These are phyloP conservation scores for Teleogryllus occipitalis DNA, from an alignment of 1,140 invertebrate genomes.

Conservation along the genomic window DNA sequence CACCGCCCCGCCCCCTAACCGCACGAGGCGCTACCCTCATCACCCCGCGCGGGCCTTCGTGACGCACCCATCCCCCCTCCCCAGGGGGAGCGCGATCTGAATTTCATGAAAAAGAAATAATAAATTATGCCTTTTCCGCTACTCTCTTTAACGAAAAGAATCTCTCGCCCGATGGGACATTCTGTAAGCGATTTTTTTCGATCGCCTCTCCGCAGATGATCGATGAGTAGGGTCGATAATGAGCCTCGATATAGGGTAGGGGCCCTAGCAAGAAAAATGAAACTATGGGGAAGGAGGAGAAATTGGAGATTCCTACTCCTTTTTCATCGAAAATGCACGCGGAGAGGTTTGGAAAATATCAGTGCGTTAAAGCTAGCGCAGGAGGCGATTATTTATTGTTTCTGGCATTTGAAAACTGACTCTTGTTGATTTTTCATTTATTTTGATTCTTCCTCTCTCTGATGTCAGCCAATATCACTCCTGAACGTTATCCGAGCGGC, in stretches of 20 bases:
- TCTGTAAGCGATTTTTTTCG: background rate
- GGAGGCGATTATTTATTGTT: background rate
- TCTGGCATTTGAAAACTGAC: background rate
- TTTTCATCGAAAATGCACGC: background rate
- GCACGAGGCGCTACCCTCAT: too few relatives aligned
- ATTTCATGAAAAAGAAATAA: conserved; percentile 6
- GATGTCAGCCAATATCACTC: too few relatives aligned
- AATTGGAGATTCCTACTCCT: background rate
- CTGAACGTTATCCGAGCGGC: too few relatives aligned
- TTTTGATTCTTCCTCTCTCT: too few relatives aligned
- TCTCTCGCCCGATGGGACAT: background rate
- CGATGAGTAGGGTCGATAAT: too few relatives aligned
- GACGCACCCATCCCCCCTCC: too few relatives aligned
- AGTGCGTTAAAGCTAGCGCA: background rate
- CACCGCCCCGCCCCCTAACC: too few relatives aligned
- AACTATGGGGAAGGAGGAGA: too few relatives aligned
- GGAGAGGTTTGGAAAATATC: background rate
- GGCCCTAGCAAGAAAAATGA: too few relatives aligned
- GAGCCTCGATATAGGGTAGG: too few relatives aligned
- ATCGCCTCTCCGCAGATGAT: too few relatives aligned
- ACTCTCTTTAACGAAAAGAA: background rate
- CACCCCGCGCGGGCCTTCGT: too few relatives aligned
- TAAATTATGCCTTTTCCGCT: background rate
- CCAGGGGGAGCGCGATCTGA: background rate
- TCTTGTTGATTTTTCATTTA: background rate